A percentile compares a stretch with the other conserved stretches of the same genome.
These are phyloP conservation scores for Chlorops oryzae DNA, from an alignment of 1,140 invertebrate species.

Conservation along the genomic window DNA sequence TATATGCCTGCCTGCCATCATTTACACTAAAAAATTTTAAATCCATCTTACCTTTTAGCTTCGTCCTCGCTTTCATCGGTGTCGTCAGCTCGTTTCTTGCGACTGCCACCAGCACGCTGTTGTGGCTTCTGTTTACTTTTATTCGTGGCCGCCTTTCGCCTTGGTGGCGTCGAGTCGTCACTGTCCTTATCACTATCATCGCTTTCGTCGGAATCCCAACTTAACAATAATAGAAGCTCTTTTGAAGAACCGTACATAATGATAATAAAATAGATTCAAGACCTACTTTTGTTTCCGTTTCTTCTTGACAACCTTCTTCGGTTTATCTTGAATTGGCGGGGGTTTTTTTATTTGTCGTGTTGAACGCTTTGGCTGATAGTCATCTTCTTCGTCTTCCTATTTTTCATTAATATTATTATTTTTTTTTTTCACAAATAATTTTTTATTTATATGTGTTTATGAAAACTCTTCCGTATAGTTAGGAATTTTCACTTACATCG, in stretches of 20 bases:
- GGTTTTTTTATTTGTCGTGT: conserved; percentile 58
- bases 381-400: conserved; percentile 62
- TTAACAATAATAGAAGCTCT: conserved; percentile 17
- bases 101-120: conserved; percentile 17
- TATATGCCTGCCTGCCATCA: too few relatives aligned
- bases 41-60: conserved; percentile 52
- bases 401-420: too few relatives aligned
- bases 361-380: conserved; percentile 57
- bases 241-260: not conserved
- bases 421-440: too few relatives aligned
- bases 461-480: not conserved
- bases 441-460: too few relatives aligned
- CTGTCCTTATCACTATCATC: conserved; percentile 53
- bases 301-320: conserved; percentile 29
- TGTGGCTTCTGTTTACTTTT: conserved; percentile 32
- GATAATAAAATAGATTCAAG: too few relatives aligned
- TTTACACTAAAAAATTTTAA: conserved; percentile 13
- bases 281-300: conserved; percentile 37
- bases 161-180: conserved; percentile 22
- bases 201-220: conserved; percentile 56
- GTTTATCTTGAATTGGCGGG: conserved; percentile 50
- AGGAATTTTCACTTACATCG: conserved; percentile 27
- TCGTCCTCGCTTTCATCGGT: conserved; percentile 62
- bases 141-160: conserved; percentile 22
- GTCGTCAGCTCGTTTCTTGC: too few relatives aligned